Evolutionary conservation across 2,113 vertebrate species (phyloP).

Genomic region (Zingel zingel): DNA sequence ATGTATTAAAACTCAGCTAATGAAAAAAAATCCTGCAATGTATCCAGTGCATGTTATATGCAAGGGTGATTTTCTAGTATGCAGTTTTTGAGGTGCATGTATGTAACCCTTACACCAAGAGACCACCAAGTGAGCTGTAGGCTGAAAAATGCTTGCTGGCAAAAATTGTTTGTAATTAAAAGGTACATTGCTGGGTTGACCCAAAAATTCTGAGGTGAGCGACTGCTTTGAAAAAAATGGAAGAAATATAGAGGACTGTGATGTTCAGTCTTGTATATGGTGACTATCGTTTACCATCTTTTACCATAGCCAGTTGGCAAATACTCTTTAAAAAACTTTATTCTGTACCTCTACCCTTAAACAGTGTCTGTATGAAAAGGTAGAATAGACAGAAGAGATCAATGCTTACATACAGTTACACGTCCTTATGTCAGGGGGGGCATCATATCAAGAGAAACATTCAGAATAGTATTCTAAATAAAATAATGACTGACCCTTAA

Average conservation of each 20-base stretch:
- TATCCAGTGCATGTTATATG: constrained; percentile 9
- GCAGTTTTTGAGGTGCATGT: background rate
- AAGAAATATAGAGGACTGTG: constrained; percentile 1
- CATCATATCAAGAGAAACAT: constrained; percentile 14
- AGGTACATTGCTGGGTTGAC: constrained; percentile 13
- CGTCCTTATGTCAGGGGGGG: background rate
- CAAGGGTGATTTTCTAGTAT: constrained; percentile 1
- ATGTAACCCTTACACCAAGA: background rate
- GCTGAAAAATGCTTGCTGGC: constrained; percentile 22
- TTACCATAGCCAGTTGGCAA: background rate
- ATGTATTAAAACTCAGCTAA: constrained; percentile 25
- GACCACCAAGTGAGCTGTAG: constrained; percentile 13
- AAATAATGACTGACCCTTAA: constrained; percentile 45
- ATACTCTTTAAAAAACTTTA: constrained; percentile 20
- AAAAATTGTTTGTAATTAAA: constrained; percentile 40
- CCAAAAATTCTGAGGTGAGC: background rate
- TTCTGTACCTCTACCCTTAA: background rate
- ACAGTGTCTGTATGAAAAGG: constrained; percentile 6
- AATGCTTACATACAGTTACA: background rate
- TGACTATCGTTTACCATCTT: background rate
- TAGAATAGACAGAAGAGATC: background rate
- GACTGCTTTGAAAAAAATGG: constrained; percentile 16
- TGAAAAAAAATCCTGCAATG: constrained; percentile 7
- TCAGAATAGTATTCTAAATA: background rate
- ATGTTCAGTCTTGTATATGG: constrained; percentile 17